Evolutionary conservation across 2,113 vertebrate species (phyloP).

Genomic region (Danionella cerebrum): DNA sequence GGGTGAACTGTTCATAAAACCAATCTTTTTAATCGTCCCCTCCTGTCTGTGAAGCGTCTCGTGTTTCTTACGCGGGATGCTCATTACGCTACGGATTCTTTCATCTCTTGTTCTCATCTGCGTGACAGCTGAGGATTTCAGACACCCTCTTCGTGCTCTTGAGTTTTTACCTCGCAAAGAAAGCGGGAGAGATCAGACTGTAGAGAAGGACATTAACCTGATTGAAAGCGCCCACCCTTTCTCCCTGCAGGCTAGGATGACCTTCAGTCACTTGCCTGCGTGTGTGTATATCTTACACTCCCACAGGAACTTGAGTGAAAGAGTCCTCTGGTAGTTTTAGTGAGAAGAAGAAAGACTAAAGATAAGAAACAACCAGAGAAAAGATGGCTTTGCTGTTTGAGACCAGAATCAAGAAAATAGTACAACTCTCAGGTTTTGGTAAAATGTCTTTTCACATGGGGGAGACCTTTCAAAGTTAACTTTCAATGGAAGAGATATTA

Average conservation of each 20-base stretch:
- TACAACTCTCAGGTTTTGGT: too few species aligned
- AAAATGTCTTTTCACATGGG: too few species aligned
- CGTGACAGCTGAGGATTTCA: not conserved
- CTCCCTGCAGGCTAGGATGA: slow-evolving; percentile 52
- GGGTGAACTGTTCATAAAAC: slow-evolving; percentile 11
- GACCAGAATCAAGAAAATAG: too few species aligned
- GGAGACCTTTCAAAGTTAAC: too few species aligned
- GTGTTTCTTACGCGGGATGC: not conserved
- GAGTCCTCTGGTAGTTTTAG: not conserved
- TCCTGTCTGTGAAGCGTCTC: not conserved
- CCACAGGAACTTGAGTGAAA: slow-evolving; percentile 30
- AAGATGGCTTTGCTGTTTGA: not conserved
- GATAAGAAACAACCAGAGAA: not conserved
- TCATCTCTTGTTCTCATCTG: not conserved
- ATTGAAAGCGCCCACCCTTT: slow-evolving; percentile 45
- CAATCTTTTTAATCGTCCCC: slow-evolving; percentile 1
- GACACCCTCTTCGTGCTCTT: not conserved
- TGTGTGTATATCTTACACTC: slow-evolving; percentile 42
- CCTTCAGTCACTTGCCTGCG: slow-evolving; percentile 52
- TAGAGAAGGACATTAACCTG: slow-evolving; percentile 45
- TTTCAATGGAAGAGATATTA: too few species aligned
- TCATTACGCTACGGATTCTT: not conserved
- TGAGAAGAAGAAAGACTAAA: not conserved
- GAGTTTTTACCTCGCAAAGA: not conserved
- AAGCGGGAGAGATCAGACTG: slow-evolving; percentile 16